Evolutionary conservation across 2,797 vertebrate species (phyloP).

Genomic region (Carcharodon carcharias): DNA sequence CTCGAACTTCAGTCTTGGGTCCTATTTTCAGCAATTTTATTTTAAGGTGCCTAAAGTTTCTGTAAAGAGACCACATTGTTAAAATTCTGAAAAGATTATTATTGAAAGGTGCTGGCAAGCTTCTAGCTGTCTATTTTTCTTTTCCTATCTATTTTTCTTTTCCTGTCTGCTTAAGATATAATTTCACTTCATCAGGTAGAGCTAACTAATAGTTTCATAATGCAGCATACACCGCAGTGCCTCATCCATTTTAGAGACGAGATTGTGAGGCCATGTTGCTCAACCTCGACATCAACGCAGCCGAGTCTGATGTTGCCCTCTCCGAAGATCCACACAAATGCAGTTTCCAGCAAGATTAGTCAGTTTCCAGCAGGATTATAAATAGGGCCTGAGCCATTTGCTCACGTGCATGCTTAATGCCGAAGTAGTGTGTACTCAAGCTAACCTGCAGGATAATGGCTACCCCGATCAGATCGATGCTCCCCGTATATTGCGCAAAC

Average conservation of each 20-base stretch:
- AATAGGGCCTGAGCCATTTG: too few species aligned
- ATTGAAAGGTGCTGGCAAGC: neutral
- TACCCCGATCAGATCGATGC: too few species aligned
- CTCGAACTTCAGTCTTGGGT: neutral
- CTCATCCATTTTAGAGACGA: neutral
- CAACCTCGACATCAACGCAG: neutral
- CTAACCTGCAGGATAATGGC: too few species aligned
- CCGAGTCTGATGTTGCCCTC: neutral
- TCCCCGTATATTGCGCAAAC: too few species aligned
- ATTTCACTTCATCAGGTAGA: neutral
- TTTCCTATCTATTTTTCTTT: neutral
- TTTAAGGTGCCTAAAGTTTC: neutral
- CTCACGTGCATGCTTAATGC: too few species aligned
- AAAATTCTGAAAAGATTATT: neutral
- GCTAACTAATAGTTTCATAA: neutral
- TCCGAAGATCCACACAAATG: neutral
- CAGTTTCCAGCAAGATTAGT: neutral
- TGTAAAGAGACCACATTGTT: neutral
- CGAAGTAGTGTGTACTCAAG: too few species aligned
- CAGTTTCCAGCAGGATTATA: neutral
- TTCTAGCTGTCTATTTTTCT: neutral
- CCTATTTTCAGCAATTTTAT: neutral
- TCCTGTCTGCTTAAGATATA: neutral
- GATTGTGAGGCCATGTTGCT: neutral
- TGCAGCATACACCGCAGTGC: neutral